Conservation (phyloP, 2,113 vertebrate species). For the Notechis scutatus region DNA sequence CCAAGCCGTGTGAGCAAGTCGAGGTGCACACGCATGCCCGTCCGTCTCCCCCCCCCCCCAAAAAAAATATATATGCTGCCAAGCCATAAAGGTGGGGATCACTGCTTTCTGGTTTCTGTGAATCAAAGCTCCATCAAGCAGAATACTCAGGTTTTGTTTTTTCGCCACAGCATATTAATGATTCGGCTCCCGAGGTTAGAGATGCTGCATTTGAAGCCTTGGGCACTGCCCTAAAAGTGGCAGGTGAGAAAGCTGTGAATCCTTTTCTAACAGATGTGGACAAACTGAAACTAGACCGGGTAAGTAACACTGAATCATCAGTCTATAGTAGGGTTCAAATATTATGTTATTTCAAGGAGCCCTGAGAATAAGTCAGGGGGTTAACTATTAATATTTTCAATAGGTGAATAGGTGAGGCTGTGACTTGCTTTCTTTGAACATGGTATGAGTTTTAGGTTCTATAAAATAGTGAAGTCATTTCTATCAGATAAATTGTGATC, state of each 20-base stretch:
- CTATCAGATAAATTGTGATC: not conserved
- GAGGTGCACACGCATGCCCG: not conserved
- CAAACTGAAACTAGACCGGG: conserved; percentile 95
- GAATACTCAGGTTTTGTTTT: conserved; percentile 16
- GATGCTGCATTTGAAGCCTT: conserved; percentile 96
- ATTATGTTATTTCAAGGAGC: not conserved
- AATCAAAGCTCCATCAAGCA: not conserved
- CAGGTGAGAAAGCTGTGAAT: conserved; percentile 95
- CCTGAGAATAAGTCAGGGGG: not conserved
- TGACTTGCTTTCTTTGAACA: not conserved
- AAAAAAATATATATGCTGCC: too few relatives aligned
- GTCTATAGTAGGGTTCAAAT: not conserved
- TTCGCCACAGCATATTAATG: conserved; percentile 88
- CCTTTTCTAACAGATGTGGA: conserved; percentile 91
- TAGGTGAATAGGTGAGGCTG: not conserved
- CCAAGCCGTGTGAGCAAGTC: not conserved
- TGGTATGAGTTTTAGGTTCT: not conserved
- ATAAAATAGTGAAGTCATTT: not conserved
- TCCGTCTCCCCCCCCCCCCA: too few relatives aligned
- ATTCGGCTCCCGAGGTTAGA: conserved; percentile 93
- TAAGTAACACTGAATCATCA: conserved; percentile 58
- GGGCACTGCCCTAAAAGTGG: conserved; percentile 92
- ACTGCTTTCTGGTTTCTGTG: not conserved
- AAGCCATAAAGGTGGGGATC: not conserved
- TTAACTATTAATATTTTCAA: not conserved